phyloP scores from a whole-genome alignment of 1,140 invertebrate genomes.

The Heliconius himera region DNA sequence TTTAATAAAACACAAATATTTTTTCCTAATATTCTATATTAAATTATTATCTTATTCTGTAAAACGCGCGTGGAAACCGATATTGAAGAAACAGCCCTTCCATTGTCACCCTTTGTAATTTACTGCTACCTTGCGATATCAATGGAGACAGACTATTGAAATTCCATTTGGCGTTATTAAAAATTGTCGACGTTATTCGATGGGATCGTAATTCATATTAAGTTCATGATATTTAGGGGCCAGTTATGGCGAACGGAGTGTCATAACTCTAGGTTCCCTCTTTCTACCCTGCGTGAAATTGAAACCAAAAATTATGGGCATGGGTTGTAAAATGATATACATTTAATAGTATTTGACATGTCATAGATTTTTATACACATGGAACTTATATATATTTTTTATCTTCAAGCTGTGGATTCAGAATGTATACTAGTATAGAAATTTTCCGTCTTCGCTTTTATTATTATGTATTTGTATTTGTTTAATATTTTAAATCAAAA shows the following conservation, averaged over 20 bases:
- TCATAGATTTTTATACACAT: no score
- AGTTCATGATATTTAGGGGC: background rate
- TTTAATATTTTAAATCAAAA: background rate
- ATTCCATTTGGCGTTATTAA: background rate
- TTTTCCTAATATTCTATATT: no score
- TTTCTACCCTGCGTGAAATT: no score
- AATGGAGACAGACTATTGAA: background rate
- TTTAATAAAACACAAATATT: no score
- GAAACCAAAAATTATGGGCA: background rate
- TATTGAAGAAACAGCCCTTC: conserved; percentile 4
- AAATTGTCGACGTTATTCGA: background rate
- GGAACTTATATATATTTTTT: no score
- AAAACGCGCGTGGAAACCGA: background rate
- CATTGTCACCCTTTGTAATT: background rate
- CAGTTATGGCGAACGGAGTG: no score
- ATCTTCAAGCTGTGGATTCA: no score
- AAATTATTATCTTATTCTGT: background rate
- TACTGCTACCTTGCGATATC: background rate
- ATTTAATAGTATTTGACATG: no score
- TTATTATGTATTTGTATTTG: no score
- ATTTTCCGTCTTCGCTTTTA: no score
- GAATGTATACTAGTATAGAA: no score
- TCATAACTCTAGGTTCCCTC: no score
- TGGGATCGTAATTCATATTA: background rate
- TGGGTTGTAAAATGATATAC: background rate